Percentiles rank a stretch among this genome's conserved stretches.
These are phyloP conservation scores for Pangasius mekongensis DNA, from an alignment of 2,797 vertebrate genomes.

Conservation along the genomic window DNA sequence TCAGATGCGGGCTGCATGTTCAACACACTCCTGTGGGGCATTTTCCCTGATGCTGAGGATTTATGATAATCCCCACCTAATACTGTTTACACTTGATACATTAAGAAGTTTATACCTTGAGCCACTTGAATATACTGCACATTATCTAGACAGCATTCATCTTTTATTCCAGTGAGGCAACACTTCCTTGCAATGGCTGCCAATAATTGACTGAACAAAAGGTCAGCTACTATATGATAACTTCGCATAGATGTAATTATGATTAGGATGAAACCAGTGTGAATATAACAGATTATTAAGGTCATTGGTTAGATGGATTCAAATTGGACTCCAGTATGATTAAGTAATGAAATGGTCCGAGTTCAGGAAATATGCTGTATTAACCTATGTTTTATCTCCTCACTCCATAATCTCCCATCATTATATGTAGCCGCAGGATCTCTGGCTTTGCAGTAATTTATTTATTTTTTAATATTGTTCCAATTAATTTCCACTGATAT, in stretches of 20 bases:
- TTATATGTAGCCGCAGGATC: not conserved
- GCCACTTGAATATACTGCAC: constrained; percentile 12
- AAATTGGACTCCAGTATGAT: constrained; percentile 47
- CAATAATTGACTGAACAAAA: constrained; percentile 66
- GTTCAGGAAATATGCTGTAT: constrained; percentile 38
- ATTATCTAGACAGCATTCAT: constrained; percentile 9
- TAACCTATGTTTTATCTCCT: constrained; percentile 21
- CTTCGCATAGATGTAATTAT: constrained; percentile 65
- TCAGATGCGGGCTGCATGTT: not conserved
- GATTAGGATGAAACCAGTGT: constrained; percentile 38
- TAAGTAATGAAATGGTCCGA: constrained; percentile 47
- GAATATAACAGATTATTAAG: constrained; percentile 36
- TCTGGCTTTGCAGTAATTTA: not conserved
- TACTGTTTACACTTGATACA: constrained; percentile 50
- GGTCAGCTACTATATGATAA: constrained; percentile 63
- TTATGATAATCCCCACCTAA: constrained; percentile 47
- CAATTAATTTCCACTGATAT: not conserved
- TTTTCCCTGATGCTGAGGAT: constrained; percentile 21
- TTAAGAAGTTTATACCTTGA: constrained; percentile 17
- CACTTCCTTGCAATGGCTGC: constrained; percentile 53
- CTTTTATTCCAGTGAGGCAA: constrained; percentile 34
- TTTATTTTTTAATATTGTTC: not conserved
- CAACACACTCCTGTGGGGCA: not conserved
- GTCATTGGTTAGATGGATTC: constrained; percentile 27
- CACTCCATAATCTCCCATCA: constrained; percentile 22